Evolutionary conservation across 2,113 vertebrate genomes (phyloP), one percentile per base, ranked within the genome.

Genomic region (Halichoerus grypus): DNA sequence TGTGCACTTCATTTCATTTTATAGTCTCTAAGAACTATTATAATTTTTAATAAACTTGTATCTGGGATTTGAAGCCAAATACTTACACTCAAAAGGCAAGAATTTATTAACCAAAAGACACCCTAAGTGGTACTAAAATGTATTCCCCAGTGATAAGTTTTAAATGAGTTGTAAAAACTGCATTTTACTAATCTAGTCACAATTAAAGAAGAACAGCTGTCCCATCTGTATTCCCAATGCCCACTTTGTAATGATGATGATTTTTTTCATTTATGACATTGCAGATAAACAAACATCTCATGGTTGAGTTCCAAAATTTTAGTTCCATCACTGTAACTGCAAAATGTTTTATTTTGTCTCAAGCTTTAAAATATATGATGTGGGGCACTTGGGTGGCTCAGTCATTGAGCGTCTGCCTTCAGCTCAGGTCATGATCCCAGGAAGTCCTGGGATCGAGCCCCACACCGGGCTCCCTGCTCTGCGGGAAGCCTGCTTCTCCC

Each of bases 41-140:
- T 94, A 98, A 97, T 98, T 99, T 98, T 99, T 99, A 99, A 99
- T 98, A 99, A 99, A 99, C 97, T 99, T 99, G 97, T 99, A 97
- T 98, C 97, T 98, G 97, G 97, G 98, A 98, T 98, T 98, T 98
- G 95, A 98, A 98, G 98, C 97, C 97, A 98, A 99, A 99, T 87
- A 97, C 97, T 98, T 98, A 98, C 46, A 97, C 97, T 98, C 95
- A 98, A 98, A 99, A 98, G 97, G 96, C 98, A 98, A 97, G 97
- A 98, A 99, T 98, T 98, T 99, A 98, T 99, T 99, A 99, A 98
- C 94, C 98, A 98, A 98, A 98, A 98, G 98, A 97, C 92, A 98
- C 97, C 98, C 98, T 98, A 98, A 98, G 93, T 94, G 97, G 98
- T 92, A 98, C 96, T 99, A 99, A 99, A 99, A 98, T 0, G 0